Evolutionary conservation across 2,113 vertebrate genomes (phyloP).

Genomic region (Tragelaphus imberbis): DNA sequence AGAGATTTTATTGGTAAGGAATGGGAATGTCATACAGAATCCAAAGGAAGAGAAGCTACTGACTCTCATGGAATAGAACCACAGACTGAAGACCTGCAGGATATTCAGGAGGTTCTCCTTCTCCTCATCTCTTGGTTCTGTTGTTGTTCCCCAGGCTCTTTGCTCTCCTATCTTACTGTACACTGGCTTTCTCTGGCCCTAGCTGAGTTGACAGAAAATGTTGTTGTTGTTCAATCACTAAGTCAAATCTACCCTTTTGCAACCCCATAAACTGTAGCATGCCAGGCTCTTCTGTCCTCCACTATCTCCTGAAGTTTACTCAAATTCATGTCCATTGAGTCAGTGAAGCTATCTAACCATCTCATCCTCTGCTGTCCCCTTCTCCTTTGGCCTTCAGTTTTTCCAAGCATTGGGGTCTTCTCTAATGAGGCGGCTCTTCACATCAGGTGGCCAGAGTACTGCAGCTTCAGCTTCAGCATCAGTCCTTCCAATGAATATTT

Average conservation of each 20-base stretch:
- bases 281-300: background rate
- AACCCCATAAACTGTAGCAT: background rate
- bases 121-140: background rate
- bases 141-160: background rate
- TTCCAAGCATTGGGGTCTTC: background rate
- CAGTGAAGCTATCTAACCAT: background rate
- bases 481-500: background rate
- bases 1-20: background rate
- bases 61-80: background rate
- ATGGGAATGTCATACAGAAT: background rate
- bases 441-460: background rate
- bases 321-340: background rate
- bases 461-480: background rate
- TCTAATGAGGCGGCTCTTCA: background rate
- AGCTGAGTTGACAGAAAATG: background rate
- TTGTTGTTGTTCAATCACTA: background rate
- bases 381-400: background rate
- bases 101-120: background rate
- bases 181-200: background rate
- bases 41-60: background rate
- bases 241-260: background rate
- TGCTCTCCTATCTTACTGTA: background rate
- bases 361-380: background rate
- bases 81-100: background rate
- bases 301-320: background rate